Base-by-base conservation (phyloP, 2,797 vertebrate species). In the Tapera naevia region DNA sequence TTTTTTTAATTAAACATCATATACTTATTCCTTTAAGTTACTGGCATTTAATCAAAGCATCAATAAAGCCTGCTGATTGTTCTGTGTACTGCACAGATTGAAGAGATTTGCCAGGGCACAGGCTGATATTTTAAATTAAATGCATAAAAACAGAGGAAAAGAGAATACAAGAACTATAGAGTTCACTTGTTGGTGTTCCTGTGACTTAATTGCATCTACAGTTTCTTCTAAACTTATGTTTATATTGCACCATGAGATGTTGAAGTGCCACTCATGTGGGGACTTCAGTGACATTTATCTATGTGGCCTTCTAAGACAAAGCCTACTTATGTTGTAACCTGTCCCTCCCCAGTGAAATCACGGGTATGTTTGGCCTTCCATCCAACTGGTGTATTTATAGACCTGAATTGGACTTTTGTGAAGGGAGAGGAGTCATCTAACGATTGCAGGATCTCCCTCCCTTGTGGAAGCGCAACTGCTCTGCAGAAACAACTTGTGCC, bases 1-100 rank as follows among this genome's bases (percentile, higher is more conserved):
- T 25, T 19, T 78, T 80, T 80, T 62, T 83, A 93, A 84, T 88
- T 80, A 87, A 87, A 84, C 32, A 51, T 92, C 15, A 41, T 35
- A 48, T 86, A 46, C 45, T 78, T 86, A 66, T 13, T n/a, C n/a
- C n/a, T n/a, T n/a, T 83, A 67, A 78, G 30, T 83, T 80, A 50
- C 33, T 89, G 70, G 21, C 12, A 12, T 51, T 58, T 93, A 73
- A 37, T 81, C 11, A 71, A 74, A 94, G 53, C 11, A 10, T 35
- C 16, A 70, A 0, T 48, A 56, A 86, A 92, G 32, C 43, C 16
- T 65, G n/a, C 8, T 17, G 0, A 1, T 58, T 54, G 58, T 8
- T 80, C 10, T 53, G 1, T 25, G 1, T 73, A 13, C 22, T 57
- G 48, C 13, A 32, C 9, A 43, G 27, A 14, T 50, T 85, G 78